These are phyloP conservation scores for Penaeus indicus DNA, from an alignment of 1,140 invertebrate genomes.

Conservation along the genomic window DNA sequence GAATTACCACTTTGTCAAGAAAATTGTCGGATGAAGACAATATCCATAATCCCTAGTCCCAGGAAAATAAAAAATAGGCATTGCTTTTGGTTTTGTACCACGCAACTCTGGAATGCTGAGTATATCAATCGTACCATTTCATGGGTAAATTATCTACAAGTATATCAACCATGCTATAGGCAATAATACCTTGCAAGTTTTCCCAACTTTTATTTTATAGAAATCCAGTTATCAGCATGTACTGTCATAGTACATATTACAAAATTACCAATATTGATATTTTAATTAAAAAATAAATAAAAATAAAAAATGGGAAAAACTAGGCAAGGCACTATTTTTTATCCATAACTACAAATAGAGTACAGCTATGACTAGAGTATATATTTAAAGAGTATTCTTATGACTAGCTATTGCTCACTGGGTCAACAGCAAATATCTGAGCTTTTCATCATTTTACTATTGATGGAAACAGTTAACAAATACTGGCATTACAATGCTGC, in stretches of 20 bases:
- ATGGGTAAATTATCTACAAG: too few species aligned
- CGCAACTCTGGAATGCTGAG: conserved; percentile 29
- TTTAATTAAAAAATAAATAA: too few species aligned
- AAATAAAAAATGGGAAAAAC: too few species aligned
- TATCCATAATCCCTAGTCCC: too few species aligned
- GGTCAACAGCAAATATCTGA: conserved; percentile 7
- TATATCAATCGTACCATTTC: background rate
- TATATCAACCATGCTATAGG: too few species aligned
- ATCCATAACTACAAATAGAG: conserved; percentile 4
- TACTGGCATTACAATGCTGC: too few species aligned
- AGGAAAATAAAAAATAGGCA: background rate
- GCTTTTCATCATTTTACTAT: conserved; percentile 1
- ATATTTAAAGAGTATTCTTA: conserved; percentile 34
- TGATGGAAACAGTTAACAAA: background rate
- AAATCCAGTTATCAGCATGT: too few species aligned
- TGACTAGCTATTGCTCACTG: conserved; percentile 42
- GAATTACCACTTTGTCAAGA: background rate
- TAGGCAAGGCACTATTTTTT: too few species aligned
- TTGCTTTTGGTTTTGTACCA: conserved; percentile 24
- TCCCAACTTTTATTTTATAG: too few species aligned
- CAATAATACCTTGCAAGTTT: too few species aligned
- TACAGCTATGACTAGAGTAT: conserved; percentile 28
- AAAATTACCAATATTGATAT: too few species aligned
- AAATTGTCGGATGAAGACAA: background rate
- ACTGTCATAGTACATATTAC: too few species aligned